phyloP scores from a whole-genome alignment of 1,140 invertebrate species.

The Euura lappo region DNA sequence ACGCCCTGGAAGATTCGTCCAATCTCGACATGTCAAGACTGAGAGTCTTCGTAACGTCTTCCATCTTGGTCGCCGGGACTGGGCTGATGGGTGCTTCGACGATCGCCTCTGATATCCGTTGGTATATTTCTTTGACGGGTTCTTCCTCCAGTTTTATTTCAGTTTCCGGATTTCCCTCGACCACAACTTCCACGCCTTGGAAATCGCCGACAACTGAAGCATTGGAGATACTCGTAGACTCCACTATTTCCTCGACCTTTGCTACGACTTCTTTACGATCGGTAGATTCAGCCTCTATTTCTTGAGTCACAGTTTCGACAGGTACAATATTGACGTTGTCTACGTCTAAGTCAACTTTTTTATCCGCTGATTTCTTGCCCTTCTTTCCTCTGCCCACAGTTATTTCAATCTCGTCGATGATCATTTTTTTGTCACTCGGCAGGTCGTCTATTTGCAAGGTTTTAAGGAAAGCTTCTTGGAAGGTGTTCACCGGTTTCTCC shows the following conservation, averaged over 20 bases:
- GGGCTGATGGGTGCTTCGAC: not conserved
- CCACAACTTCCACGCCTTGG: constrained; percentile 34
- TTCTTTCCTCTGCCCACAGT: constrained; percentile 20
- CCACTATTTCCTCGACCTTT: constrained; percentile 11
- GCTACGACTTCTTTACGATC: constrained; percentile 9
- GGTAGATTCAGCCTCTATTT: constrained; percentile 3
- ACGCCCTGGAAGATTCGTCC: constrained; percentile 31
- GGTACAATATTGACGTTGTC: constrained; percentile 14
- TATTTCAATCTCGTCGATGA: constrained; percentile 20
- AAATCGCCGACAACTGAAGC: constrained; percentile 32
- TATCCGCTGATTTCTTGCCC: constrained; percentile 20
- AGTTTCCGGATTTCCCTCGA: constrained; percentile 31
- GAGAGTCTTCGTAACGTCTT: not conserved
- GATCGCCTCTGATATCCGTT: not conserved
- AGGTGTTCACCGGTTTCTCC: constrained; percentile 40
- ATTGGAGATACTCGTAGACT: constrained; percentile 11
- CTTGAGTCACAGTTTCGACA: constrained; percentile 1
- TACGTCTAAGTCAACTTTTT: constrained; percentile 25
- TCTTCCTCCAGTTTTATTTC: constrained; percentile 27
- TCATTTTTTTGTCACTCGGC: constrained; percentile 27
- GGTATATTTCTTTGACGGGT: not conserved
- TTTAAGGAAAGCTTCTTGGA: constrained; percentile 48
- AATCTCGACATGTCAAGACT: constrained; percentile 30
- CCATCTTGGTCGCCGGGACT: not conserved
- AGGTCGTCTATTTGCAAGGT: constrained; percentile 39